Evolutionary conservation across 1,140 invertebrate species (phyloP).

Genomic region (Lutraria rhynchaena): DNA sequence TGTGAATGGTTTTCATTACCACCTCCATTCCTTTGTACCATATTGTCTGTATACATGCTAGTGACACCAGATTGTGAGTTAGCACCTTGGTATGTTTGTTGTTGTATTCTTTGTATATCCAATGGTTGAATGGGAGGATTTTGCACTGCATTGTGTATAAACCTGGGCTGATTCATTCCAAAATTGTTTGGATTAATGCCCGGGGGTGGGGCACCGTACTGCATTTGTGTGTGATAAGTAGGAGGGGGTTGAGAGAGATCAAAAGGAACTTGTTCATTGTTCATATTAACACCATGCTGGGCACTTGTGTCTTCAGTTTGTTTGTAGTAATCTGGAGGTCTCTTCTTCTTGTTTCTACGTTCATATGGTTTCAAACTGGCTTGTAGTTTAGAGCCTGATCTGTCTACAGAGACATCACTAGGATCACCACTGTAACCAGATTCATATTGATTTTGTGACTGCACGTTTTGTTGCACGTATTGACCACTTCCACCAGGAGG

Average conservation of each 20-base stretch:
- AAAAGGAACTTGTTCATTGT: not conserved
- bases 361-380: conserved; percentile 56
- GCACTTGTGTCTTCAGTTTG: conserved; percentile 1
- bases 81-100: conserved; percentile 14
- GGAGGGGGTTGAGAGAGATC: conserved; percentile 19
- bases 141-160: not conserved
- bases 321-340: conserved; percentile 54
- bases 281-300: not conserved
- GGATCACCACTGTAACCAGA: not conserved
- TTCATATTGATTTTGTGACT: not conserved
- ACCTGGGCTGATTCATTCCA: not conserved
- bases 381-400: conserved; percentile 41
- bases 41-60: not conserved
- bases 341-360: conserved; percentile 54
- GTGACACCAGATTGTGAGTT: not conserved
- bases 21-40: not conserved
- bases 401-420: not conserved
- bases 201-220: conserved; percentile 23
- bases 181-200: conserved; percentile 33
- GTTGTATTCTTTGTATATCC: not conserved
- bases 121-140: not conserved
- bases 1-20: conserved; percentile 2
- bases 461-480: too few relatives aligned
- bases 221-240: conserved; percentile 31
- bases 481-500: too few relatives aligned